Percentiles rank a stretch among this genome's conserved stretches.
Evolutionary conservation across 2,888 invertebrate species (phyloP).

Genomic region (Conomelus anceps): DNA sequence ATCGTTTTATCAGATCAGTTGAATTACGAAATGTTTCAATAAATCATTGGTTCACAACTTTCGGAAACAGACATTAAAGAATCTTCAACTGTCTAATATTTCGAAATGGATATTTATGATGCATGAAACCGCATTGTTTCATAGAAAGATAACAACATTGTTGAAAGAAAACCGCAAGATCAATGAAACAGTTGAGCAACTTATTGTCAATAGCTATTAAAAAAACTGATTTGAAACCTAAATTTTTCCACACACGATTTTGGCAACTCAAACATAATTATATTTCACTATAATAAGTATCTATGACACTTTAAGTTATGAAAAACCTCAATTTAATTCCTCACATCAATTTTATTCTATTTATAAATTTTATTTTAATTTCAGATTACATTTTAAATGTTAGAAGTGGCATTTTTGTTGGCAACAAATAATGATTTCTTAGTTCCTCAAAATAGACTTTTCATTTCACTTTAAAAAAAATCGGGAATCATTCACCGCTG

Average conservation of each 20-base stretch:
- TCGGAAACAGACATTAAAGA: neutral
- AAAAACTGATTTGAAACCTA: neutral
- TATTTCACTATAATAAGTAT: neutral
- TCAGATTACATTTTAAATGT: too few species aligned
- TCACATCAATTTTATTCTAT: too few species aligned
- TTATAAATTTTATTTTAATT: too few species aligned
- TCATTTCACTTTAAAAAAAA: too few species aligned
- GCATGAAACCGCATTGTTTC: neutral
- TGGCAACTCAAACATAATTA: neutral
- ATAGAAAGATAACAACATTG: neutral
- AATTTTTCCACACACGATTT: neutral
- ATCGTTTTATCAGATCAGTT: neutral
- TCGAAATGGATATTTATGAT: neutral
- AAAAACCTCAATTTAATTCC: too few species aligned
- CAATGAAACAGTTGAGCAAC: neutral
- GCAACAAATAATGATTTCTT: too few species aligned
- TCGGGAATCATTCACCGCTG: too few species aligned
- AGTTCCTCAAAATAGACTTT: too few species aligned
- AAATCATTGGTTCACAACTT: neutral
- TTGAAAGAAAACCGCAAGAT: neutral
- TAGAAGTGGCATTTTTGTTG: too few species aligned
- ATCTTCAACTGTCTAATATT: neutral
- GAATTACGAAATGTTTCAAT: neutral
- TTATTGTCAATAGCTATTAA: neutral
- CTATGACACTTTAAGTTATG: too few species aligned